These are phyloP conservation scores for Ptilodon capucinus DNA, from an alignment of 2,888 invertebrate species.

Conservation along the genomic window DNA sequence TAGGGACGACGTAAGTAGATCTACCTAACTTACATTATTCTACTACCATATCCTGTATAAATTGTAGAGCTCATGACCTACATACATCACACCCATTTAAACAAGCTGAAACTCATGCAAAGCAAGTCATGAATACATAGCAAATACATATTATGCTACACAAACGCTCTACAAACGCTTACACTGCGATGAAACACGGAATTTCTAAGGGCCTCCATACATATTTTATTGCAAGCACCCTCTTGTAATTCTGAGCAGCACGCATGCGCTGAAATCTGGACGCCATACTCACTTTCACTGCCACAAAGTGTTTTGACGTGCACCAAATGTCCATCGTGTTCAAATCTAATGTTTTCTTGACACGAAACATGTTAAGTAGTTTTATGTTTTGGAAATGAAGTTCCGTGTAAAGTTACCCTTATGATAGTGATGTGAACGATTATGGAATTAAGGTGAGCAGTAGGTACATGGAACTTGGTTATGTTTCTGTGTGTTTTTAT, in stretches of 20 bases:
- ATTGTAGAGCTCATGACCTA: neutral
- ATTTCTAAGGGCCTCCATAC: conserved; percentile 35
- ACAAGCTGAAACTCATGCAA: neutral
- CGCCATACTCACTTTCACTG: conserved; percentile 75
- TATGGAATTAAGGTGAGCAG: conserved; percentile 57
- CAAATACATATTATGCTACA: conserved; percentile 2
- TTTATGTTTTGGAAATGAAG: conserved; percentile 62
- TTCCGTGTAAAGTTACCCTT: conserved; percentile 64
- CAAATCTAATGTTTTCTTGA: conserved; percentile 74
- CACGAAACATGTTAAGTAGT: conserved; percentile 59
- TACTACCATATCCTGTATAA: neutral
- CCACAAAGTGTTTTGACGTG: conserved; percentile 74
- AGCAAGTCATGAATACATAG: neutral
- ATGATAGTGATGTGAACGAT: conserved; percentile 67
- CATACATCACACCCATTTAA: neutral
- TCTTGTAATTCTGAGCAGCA: conserved; percentile 37
- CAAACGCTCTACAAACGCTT: conserved; percentile 3
- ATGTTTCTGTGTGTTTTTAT: conserved; percentile 18
- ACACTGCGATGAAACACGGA: conserved; percentile 15
- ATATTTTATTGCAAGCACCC: conserved; percentile 50
- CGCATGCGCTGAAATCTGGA: conserved; percentile 76
- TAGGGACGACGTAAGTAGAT: too few species aligned
- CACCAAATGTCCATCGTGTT: conserved; percentile 60
- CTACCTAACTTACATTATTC: neutral
- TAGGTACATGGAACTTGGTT: conserved; percentile 42